Percentiles rank a stretch among this genome's conserved stretches.
Evolutionary conservation across 2,113 vertebrate genomes (phyloP).

Genomic region (Danionella cerebrum): DNA sequence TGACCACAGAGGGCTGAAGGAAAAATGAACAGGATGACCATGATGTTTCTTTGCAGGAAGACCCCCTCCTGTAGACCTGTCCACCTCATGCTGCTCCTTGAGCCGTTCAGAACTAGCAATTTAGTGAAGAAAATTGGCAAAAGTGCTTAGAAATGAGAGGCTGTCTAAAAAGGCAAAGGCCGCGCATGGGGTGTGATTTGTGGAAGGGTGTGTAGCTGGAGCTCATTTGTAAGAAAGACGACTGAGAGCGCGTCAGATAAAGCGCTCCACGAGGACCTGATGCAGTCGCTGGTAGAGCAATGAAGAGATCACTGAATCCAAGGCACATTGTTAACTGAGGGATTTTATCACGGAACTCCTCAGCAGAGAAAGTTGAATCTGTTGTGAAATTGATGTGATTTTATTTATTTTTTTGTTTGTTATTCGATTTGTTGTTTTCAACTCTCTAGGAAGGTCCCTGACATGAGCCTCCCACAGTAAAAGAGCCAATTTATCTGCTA

Average conservation of each 20-base stretch:
- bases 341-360: no score
- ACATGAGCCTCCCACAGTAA: no score
- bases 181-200: conserved; percentile 59
- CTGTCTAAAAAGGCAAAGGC: conserved; percentile 24
- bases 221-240: conserved; percentile 61
- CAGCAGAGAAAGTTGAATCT: no score
- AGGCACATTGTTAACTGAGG: no score
- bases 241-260: conserved; percentile 16
- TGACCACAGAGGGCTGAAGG: conserved; percentile 60
- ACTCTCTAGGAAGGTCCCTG: no score
- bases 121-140: conserved; percentile 55
- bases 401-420: no score
- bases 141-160: conserved; percentile 50
- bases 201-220: conserved; percentile 54
- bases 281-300: conserved; percentile 25
- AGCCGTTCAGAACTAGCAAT: conserved; percentile 63
- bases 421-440: no score
- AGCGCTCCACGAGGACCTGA: conserved; percentile 11
- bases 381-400: no score
- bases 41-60: conserved; percentile 39
- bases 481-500: no score
- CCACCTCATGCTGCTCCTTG: conserved; percentile 62
- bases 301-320: conserved; percentile 9
- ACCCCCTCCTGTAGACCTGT: conserved; percentile 46
- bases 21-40: conserved; percentile 65